Evolutionary conservation across 2,113 vertebrate genomes (phyloP), one percentile per base, ranked within the genome.

Genomic region (Xiphophorus maculatus): DNA sequence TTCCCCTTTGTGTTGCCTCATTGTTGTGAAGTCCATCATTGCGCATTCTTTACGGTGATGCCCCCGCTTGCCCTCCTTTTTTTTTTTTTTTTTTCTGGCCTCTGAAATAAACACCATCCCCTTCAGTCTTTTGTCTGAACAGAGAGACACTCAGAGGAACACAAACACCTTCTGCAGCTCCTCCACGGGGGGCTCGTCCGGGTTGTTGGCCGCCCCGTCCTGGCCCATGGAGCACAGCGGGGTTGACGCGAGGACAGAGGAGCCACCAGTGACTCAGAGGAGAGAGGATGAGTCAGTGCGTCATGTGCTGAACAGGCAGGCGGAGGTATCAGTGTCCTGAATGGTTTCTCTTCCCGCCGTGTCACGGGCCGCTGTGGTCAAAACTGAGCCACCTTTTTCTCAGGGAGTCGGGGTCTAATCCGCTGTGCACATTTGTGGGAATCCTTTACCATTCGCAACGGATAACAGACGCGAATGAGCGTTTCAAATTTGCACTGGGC

Each of bases 271-370:
- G 85, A 87, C 78, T 86, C 81, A 84, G 71, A 78, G 70, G 72
- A 76, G 71, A 28, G 70, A 67, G 80, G 82, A 87, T 91, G 88
- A 91, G 84, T 90, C 85, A 89, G 86, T 58, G 75, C 76, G 62
- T 87, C 85, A 85, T 90, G 86, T 85, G 88, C 74, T 82, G 86
- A 88, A 69, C 60, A 87, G 88, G 83, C 88, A 73, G 35, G 79
- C 33, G 3, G 5, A 1, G 1, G 63, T 29, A 74, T 68, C 73
- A 3, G 0, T 63, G 73, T 72, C 88, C 80, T 71, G 40, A 73
- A 71, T 74, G 75, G 42, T 84, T 70, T 82, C 71, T 83, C 75
- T 82, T 74, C n/a, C n/a, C n/a, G n/a, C n/a, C n/a, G n/a, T n/a
- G n/a, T n/a, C 25, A 63, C 25, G 69, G 30, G 60, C 73, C 72